Evolutionary conservation across 2,888 invertebrate species (phyloP), one percentile per base, ranked within the genome.

Genomic region (Imbricaverruca yamaguchii): DNA sequence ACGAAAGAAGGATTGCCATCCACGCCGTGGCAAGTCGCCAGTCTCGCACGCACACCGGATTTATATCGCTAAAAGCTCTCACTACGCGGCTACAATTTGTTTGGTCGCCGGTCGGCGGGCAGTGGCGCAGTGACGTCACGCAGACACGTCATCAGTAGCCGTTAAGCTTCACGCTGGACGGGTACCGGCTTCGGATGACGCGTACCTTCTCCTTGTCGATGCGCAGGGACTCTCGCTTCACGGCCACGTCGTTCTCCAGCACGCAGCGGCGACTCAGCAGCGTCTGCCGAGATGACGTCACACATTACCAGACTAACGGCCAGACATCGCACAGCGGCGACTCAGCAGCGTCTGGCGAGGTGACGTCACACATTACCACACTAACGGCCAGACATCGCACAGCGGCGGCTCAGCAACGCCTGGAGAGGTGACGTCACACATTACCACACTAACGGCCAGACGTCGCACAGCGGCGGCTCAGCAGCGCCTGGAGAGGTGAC

Each of bases 241-340:
- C 74, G 18, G 74, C 74, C 53, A 74, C 74, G 53, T 74, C 74
- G 21, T 74, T 74, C 74, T 74, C 74, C 74, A 74, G 74, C 74
- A 74, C 74, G 15, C 74, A 74, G 15, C 74, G 74, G 18, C 74
- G 74, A 13, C 53, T 74, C 74, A 74, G 74, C 74, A 74, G 74
- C 18, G 74, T 74, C 74, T 74, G 74, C 13, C 39, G 74, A 23
- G 7, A 12, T 67, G 67, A 67, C 67, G 67, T 67, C 67, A 67
- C 8, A 61, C 65, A 23, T 9, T 65, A 23, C 0, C 65, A 3
- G 2, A 39, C 39, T 3, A 39, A 39, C 39, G 4, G 23, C 21
- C 21, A 8, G 9, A 9, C 74, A 74, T 39, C 53, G 53, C 74
- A 25, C 74, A 74, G 15, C 74, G 74, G 18, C 74, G 74, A 13